Percentiles rank a stretch among this genome's conserved stretches.
Conservation (phyloP, 2,797 vertebrate species). For the Lithobates pipiens region DNA sequence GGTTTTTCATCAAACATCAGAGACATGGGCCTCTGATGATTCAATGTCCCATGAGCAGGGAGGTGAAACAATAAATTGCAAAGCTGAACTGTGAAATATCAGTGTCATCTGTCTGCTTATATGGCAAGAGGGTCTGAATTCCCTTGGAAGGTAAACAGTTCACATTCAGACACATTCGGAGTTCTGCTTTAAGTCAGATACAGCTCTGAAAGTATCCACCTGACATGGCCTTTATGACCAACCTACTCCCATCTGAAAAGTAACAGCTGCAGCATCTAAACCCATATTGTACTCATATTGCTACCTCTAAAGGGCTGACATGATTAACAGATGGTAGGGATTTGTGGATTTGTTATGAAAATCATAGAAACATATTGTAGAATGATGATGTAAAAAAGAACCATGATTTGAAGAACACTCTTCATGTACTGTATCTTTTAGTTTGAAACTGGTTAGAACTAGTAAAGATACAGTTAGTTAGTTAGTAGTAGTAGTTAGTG, state of each 20-base stretch:
- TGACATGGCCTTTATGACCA: neutral
- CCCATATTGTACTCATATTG: neutral
- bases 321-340: conserved; percentile 2
- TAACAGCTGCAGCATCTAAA: conserved; percentile 3
- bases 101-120: too few species aligned
- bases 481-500: too few species aligned
- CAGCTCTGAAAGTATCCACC: neutral
- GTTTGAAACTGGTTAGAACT: neutral
- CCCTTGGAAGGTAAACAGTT: too few species aligned
- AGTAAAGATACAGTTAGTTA: too few species aligned
- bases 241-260: neutral
- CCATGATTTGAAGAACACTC: neutral
- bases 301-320: neutral
- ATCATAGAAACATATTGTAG: neutral
- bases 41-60: too few species aligned
- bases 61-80: too few species aligned
- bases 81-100: too few species aligned
- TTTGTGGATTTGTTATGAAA: neutral
- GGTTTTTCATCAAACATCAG: too few species aligned
- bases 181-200: neutral
- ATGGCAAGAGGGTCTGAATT: too few species aligned
- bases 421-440: neutral
- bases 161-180: neutral
- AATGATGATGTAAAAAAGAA: neutral
- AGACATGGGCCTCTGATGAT: too few species aligned